Base-by-base conservation (phyloP, 2,113 vertebrate genomes). In the Tilapia sparmanii region DNA sequence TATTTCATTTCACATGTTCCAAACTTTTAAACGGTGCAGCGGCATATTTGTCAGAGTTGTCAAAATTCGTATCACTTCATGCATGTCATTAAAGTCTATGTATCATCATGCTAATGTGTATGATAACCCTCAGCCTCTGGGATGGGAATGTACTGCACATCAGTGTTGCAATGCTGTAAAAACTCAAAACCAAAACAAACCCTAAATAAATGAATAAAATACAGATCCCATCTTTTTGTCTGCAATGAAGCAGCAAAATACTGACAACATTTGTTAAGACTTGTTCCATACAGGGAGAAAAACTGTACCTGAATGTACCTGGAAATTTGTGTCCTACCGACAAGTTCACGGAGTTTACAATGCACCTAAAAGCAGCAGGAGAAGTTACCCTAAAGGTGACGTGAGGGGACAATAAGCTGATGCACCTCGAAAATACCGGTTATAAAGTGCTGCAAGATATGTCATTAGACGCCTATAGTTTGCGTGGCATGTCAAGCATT, bases 311-410 rank as follows among this genome's bases (percentile, higher is more conserved):
- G 6, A 24, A 45, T 22, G n/a, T 11, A 68, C 22, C 16, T 29
- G 22, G 31, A 76, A 29, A 15, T 76, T 29, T 76, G 16, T 76
- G 24, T 18, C 16, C 71, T 29, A 76, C 3, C 5, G 83, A 50
- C 5, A 80, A 11, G n/a, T 79, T 53, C 2, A 2, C 82, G 22
- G 12, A 33, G n/a, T 85, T 89, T 88, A 54, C 81, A 76, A 55
- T 50, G 66, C 85, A 85, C 66, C 3, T 88, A 78, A 91, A 93
- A 22, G 89, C 87, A 89, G 38, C 89, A 86, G 54, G 4, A 73
- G 57, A 54, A 7, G 55, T 57, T 61, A 8, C 80, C 18, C 15
- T 57, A 35, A 79, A 89, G 73, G 26, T 85, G 78, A 82, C 68
- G 26, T 68, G 38, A 40, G 33, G 52, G n/a, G 35, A 63, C 55